Base-by-base conservation (phyloP, 2,113 vertebrate species). In the Cryptotis parvus region DNA sequence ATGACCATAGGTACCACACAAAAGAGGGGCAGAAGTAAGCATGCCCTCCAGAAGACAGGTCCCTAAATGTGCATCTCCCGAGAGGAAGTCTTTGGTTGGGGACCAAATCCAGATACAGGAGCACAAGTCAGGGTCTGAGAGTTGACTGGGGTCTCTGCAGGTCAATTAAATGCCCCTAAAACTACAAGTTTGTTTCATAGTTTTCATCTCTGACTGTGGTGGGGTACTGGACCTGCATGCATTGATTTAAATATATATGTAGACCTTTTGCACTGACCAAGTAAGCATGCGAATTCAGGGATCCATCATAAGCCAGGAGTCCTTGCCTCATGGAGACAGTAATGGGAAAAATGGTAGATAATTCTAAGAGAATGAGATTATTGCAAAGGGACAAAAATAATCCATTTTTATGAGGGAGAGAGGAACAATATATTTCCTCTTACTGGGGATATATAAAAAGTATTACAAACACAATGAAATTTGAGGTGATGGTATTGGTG, bases 401-500 rank as follows among this genome's bases (percentile, higher is more conserved):
- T 10, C 10, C 15, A 49, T 72, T 52, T 95, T 76, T 84, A 39
- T 55, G 29, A 88, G 89, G 49, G 33, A 18, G 3, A 45, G 26
- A 88, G 49, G 31, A 81, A 82, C 6, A 3, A 58, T 79, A 65
- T 49, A 61, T 85, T 82, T 91, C 91, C 65, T 76, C 5, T 85
- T 72, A 52, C 14, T 37, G 43, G 26, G 22, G 22, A 95, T 6
- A n/a, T 7, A 73, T 6, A 26, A 80, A 70, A 61, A 7, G 9
- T 74, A 41, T 76, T 39, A 77, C 9, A 66, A 31, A 76, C 41
- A 89, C 35, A 72, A 76, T 77, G 27, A 81, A 77, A 89, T 89
- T 10, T 76, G n/a, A 81, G 37, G 18, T 61, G n/a, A n/a, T n/a
- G 29, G 45, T 49, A 49, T 9, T 49, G 45, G 3, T 76, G 24